phyloP scores from a whole-genome alignment of 1,140 invertebrate genomes.

The Scaptomyza graminum region DNA sequence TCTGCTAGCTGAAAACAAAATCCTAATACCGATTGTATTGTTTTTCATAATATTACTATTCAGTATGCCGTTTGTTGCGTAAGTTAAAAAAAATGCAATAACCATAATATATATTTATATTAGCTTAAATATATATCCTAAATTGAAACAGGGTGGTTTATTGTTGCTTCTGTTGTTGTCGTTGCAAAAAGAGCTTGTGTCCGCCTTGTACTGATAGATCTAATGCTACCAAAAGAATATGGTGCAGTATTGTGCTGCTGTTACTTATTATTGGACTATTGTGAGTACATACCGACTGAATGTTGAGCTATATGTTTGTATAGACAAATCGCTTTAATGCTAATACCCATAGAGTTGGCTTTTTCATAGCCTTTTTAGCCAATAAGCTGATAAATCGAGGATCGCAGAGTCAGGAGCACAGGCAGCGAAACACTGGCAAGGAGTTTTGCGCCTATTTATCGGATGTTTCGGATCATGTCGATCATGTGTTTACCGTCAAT shows the following conservation, averaged over 20 bases:
- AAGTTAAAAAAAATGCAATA: background rate
- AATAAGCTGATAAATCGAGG: constrained; percentile 6
- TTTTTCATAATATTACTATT: background rate
- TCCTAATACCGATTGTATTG: background rate
- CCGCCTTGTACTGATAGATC: background rate
- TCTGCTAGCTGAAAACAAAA: background rate
- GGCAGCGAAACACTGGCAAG: background rate
- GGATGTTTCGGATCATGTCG: background rate
- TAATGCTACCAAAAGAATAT: background rate
- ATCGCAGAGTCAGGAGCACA: too few species aligned
- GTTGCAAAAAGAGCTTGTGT: background rate
- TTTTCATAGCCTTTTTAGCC: background rate
- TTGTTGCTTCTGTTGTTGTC: constrained; percentile 18
- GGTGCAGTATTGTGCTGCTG: background rate
- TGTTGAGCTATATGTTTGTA: background rate
- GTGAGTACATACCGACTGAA: background rate
- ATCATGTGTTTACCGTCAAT: background rate
- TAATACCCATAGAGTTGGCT: background rate
- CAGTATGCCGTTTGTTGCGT: constrained; percentile 10
- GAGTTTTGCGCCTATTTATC: background rate
- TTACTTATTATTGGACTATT: constrained; percentile 5
- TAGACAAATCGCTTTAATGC: background rate
- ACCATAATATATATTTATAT: background rate
- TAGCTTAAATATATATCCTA: too few species aligned
- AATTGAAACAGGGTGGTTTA: background rate